Base-by-base conservation (phyloP, 1,140 invertebrate species). In the Drosophila santomea region DNA sequence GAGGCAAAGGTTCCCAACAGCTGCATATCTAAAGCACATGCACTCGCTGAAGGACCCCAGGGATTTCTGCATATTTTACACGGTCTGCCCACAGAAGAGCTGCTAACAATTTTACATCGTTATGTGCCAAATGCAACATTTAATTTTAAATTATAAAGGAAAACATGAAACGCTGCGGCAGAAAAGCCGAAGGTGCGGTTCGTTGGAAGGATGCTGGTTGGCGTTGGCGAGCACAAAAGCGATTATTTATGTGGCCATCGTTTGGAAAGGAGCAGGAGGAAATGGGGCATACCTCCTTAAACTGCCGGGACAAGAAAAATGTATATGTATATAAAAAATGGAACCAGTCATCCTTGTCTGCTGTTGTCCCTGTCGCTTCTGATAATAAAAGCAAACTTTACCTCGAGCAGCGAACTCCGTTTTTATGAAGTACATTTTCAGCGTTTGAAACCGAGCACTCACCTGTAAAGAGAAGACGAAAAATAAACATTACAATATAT, bases 81-180 rank as follows among this genome's bases (percentile, higher is more conserved):
- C 56, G 58, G 48, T 57, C 39, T 50, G 43, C 38, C 35, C 28
- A 8, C 25, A 32, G 61, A 50, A 39, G 45, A n/a, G 58, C 35
- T 79, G 75, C 67, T 51, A 80, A 77, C 84, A 72, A 84, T 89
- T 89, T 80, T 72, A 80, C 73, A 84, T 88, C 84, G 89, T 88
- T 89, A 88, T 78, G 80, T 78, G 80, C 74, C 80, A 80, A 89
- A 89, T 89, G 85, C 84, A 89, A 89, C 80, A 89, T 89, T 89
- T 89, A 89, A 89, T 89, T 80, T 80, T 67, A 88, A 84, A 80
- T 88, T 89, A 89, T 78, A 83, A 88, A 89, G 66, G 56, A 84
- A 89, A 83, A 78, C 62, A 78, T 64, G 61, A 44, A 81, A 57
- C 63, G 55, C 60, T 63, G 66, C 39, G 2, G 38, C 38, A 50